Conservation (phyloP, 2,888 invertebrate species). For the Bembecia ichneumoniformis region DNA sequence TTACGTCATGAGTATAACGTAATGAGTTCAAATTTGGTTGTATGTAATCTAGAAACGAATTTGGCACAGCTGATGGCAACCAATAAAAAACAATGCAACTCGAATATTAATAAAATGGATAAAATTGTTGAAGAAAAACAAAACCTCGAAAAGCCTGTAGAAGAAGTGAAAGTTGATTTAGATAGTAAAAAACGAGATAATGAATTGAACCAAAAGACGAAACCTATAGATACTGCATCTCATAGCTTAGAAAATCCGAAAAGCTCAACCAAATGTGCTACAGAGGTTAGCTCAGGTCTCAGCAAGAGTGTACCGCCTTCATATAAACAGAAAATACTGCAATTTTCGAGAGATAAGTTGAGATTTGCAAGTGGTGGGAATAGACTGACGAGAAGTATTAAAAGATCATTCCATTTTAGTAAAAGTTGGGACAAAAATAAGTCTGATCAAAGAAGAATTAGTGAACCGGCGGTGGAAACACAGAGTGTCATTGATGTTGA, state of each 20-base stretch:
- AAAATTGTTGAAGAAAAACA: slow-evolving; percentile 60
- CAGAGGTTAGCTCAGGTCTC: slow-evolving; percentile 52
- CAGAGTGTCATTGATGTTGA: slow-evolving; percentile 34
- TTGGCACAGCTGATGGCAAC: slow-evolving; percentile 59
- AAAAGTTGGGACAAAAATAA: slow-evolving; percentile 63
- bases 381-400: slow-evolving; percentile 59
- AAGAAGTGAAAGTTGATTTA: slow-evolving; percentile 18
- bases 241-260: slow-evolving; percentile 61
- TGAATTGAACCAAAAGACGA: slow-evolving; percentile 41
- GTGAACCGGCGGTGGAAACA: slow-evolving; percentile 56
- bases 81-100: slow-evolving; percentile 45
- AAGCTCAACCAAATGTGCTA: slow-evolving; percentile 54
- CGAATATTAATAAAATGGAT: slow-evolving; percentile 48
- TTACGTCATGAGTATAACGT: slow-evolving; percentile 62
- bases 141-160: slow-evolving; percentile 23
- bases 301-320: slow-evolving; percentile 69
- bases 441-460: slow-evolving; percentile 52
- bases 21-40: slow-evolving; percentile 62
- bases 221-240: slow-evolving; percentile 55
- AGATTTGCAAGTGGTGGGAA: slow-evolving; percentile 63
- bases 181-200: slow-evolving; percentile 22
- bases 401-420: slow-evolving; percentile 62
- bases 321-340: slow-evolving; percentile 63
- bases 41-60: slow-evolving; percentile 63
- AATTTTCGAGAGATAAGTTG: slow-evolving; percentile 63